phyloP scores from a whole-genome alignment of 2,888 invertebrate genomes.

The Callimorpha dominula region DNA sequence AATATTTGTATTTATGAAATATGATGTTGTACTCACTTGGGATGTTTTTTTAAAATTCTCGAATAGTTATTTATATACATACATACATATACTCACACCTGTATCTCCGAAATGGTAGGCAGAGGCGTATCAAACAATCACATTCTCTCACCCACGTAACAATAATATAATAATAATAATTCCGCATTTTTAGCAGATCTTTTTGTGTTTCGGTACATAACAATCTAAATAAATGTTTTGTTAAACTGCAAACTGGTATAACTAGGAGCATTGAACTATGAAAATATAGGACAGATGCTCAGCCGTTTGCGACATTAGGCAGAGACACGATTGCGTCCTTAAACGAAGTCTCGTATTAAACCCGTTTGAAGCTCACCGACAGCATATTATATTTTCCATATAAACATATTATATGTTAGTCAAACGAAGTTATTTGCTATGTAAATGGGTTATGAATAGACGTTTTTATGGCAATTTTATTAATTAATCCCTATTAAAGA shows the following conservation, averaged over 20 bases:
- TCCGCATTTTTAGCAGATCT: background rate
- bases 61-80: too few species aligned
- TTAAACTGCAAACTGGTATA: background rate
- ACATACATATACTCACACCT: too few species aligned
- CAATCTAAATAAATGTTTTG: background rate
- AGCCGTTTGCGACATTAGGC: constrained; percentile 60
- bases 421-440: constrained; percentile 30
- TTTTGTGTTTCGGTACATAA: background rate
- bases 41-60: too few species aligned
- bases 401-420: constrained; percentile 21
- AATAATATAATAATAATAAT: too few species aligned
- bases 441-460: constrained; percentile 33
- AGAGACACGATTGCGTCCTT: constrained; percentile 55
- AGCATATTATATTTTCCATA: constrained; percentile 27
- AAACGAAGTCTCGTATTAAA: constrained; percentile 51
- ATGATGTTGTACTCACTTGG: too few species aligned
- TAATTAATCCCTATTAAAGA: constrained; percentile 38
- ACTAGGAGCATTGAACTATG: constrained; percentile 24
- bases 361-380: constrained; percentile 49
- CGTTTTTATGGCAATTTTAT: constrained; percentile 21
- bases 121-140: too few species aligned
- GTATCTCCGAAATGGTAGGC: too few species aligned
- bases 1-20: too few species aligned
- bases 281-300: constrained; percentile 57
- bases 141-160: too few species aligned